Conservation (phyloP, 2,113 vertebrate genomes). For the Psittacula cyanocephala region DNA sequence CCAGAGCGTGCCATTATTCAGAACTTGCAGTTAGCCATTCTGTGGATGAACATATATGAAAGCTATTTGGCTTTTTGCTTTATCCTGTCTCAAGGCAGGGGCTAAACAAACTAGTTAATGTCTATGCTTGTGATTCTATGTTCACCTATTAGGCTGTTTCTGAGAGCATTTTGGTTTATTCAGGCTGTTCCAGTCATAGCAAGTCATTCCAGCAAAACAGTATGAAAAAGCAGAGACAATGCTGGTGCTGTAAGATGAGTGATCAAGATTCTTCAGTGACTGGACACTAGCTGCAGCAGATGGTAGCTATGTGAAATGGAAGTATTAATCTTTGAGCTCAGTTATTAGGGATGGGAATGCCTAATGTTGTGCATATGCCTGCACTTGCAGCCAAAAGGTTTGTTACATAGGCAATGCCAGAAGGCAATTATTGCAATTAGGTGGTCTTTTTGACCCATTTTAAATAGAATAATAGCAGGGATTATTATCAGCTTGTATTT, state of each 20-base stretch:
- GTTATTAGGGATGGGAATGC: not conserved
- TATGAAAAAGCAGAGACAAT: not conserved
- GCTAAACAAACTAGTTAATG: not conserved
- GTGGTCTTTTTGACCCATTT: not conserved
- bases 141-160: not conserved
- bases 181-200: not conserved
- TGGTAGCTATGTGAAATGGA: not conserved
- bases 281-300: not conserved
- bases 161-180: not conserved
- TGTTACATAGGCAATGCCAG: not conserved
- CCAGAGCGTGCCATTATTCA: not conserved
- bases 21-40: not conserved
- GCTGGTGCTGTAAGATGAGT: not conserved
- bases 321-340: not conserved
- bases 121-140: not conserved
- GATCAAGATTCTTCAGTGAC: not conserved
- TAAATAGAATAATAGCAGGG: not conserved
- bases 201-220: not conserved
- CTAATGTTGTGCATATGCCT: not conserved
- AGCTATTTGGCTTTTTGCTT: not conserved
- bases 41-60: not conserved
- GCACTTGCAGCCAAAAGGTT: not conserved
- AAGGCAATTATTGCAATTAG: slow-evolving; percentile 32
- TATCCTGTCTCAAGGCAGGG: not conserved
- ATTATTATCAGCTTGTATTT: not conserved